A percentile compares a stretch with the other conserved stretches of the same genome.
phyloP scores from a whole-genome alignment of 2,113 vertebrate species.

The Festucalex cinctus region DNA sequence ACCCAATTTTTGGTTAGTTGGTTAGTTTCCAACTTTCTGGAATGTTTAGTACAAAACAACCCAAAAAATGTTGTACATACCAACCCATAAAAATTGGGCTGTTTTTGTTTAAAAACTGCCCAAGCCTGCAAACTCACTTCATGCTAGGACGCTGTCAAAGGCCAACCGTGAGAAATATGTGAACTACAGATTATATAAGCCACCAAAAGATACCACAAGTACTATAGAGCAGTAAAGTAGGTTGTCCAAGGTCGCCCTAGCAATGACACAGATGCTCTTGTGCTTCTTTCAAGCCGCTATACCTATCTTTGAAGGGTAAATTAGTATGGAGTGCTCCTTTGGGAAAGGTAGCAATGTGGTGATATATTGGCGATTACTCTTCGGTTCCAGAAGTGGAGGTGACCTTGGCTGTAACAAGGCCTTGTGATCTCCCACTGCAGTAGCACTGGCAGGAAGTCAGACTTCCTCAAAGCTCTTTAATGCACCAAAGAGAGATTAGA shows the following conservation, averaged over 20 bases:
- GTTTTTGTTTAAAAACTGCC: no score
- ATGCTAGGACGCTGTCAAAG: no score
- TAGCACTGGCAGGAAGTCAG: constrained; percentile 51
- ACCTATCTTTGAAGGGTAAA: background rate
- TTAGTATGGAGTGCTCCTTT: background rate
- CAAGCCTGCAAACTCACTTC: no score
- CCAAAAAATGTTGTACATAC: no score
- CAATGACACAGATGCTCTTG: background rate
- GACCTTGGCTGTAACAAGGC: constrained; percentile 62
- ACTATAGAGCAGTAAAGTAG: background rate
- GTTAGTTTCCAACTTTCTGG: no score
- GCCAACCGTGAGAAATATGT: background rate
- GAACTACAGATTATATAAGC: background rate
- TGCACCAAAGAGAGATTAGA: constrained; percentile 64
- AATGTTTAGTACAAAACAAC: no score
- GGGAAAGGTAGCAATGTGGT: background rate
- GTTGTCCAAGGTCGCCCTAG: background rate
- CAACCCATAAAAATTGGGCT: no score
- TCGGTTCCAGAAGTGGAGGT: constrained; percentile 44
- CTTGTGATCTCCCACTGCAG: constrained; percentile 62
- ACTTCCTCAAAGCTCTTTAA: constrained; percentile 68
- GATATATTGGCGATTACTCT: constrained; percentile 4
- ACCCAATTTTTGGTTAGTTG: no score
- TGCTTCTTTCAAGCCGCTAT: background rate
- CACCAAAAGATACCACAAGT: background rate